Evolutionary conservation across 2,113 vertebrate genomes (phyloP).

Genomic region (Chamaea fasciata): DNA sequence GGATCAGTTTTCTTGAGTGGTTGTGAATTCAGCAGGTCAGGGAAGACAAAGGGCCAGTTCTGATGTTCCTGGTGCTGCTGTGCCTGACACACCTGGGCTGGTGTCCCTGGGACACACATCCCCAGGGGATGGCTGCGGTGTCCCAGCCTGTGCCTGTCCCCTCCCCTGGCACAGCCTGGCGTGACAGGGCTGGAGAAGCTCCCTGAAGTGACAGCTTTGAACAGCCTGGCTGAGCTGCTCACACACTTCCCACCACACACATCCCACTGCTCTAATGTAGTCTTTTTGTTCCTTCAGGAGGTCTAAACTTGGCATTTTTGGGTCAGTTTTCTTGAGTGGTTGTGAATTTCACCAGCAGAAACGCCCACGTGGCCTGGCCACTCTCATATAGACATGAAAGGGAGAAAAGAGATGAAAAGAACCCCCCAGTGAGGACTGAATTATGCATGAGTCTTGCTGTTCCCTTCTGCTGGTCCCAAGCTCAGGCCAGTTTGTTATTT

Average conservation of each 20-base stretch:
- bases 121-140: neutral
- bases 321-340: neutral
- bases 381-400: neutral
- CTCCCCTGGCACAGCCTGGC: neutral
- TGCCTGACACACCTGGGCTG: neutral
- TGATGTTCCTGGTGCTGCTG: neutral
- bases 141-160: neutral
- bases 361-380: neutral
- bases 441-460: neutral
- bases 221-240: neutral
- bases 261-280: neutral
- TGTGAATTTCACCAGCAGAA: neutral
- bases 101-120: neutral
- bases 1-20: neutral
- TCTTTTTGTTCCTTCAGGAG: neutral
- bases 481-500: neutral
- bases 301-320: neutral
- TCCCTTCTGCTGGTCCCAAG: neutral
- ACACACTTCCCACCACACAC: neutral
- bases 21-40: neutral
- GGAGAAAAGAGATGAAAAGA: neutral
- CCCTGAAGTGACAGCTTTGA: neutral
- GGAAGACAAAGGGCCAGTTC: neutral
- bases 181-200: neutral
- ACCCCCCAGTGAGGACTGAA: neutral